Evolutionary conservation across 1,140 invertebrate genomes (phyloP).

Genomic region (Sitobion miscanthi): DNA sequence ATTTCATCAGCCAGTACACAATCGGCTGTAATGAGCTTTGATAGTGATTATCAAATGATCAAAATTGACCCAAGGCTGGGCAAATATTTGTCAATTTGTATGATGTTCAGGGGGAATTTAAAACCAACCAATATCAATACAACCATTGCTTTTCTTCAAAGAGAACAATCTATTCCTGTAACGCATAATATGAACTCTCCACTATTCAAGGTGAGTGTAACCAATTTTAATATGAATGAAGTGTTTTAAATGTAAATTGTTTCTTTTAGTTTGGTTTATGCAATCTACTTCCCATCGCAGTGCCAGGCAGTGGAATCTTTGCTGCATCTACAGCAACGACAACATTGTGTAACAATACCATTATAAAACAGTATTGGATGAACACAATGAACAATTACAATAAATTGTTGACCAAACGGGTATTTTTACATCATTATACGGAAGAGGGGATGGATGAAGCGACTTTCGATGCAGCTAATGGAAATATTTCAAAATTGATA

Average conservation of each 20-base stretch:
- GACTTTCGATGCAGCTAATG: constrained; percentile 26
- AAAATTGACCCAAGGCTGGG: constrained; percentile 62
- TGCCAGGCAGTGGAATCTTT: background rate
- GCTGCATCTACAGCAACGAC: constrained; percentile 56
- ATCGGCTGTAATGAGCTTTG: constrained; percentile 80
- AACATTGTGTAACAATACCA: constrained; percentile 66
- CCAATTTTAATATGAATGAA: background rate
- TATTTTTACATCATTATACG: constrained; percentile 43
- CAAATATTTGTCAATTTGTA: constrained; percentile 70
- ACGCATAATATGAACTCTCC: constrained; percentile 14
- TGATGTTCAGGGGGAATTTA: constrained; percentile 67
- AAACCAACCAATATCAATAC: constrained; percentile 71
- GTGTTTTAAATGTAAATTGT: background rate
- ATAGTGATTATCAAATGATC: constrained; percentile 74
- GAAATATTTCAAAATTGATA: constrained; percentile 27
- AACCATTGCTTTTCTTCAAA: constrained; percentile 62
- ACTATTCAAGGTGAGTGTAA: background rate
- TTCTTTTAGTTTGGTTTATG: constrained; percentile 65
- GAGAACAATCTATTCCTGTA: background rate
- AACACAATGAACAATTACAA: constrained; percentile 72
- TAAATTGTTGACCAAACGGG: constrained; percentile 44
- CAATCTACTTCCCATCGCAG: background rate
- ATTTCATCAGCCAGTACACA: constrained; percentile 69
- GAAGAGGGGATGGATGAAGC: constrained; percentile 53
- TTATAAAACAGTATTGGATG: constrained; percentile 75